Evolutionary conservation across 2,797 vertebrate genomes (phyloP).

Genomic region (Neomorphus geoffroyi): DNA sequence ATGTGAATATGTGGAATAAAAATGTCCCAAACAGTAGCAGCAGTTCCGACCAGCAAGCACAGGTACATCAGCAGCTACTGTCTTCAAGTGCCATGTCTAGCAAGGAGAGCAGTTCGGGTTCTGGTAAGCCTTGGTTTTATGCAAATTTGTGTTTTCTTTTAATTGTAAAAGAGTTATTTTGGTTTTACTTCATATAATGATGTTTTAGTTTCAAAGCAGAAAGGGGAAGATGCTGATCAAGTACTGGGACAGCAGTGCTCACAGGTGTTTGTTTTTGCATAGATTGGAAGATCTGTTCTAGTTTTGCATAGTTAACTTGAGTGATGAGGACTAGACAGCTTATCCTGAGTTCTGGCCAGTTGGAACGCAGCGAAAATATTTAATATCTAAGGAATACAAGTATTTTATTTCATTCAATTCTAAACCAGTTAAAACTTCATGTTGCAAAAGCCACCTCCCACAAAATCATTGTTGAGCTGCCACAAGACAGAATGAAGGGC

Average conservation of each 20-base stretch:
- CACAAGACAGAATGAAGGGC: background rate
- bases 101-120: constrained; percentile 79
- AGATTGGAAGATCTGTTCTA: background rate
- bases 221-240: background rate
- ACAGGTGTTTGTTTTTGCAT: background rate
- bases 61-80: constrained; percentile 75
- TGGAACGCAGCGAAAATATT: background rate
- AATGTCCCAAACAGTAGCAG: constrained; percentile 75
- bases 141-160: background rate
- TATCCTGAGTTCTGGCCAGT: background rate
- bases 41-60: constrained; percentile 86
- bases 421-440: background rate
- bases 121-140: constrained; percentile 75
- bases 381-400: background rate
- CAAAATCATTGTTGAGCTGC: background rate
- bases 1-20: constrained; percentile 95
- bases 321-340: background rate
- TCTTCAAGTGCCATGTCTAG: constrained; percentile 75
- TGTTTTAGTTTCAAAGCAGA: background rate
- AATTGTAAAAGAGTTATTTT: background rate
- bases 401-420: background rate
- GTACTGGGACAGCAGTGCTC: background rate
- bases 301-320: background rate
- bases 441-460: background rate
- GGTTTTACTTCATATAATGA: background rate